Evolutionary conservation across 2,113 vertebrate species (phyloP).

Genomic region (Microtus oregoni): DNA sequence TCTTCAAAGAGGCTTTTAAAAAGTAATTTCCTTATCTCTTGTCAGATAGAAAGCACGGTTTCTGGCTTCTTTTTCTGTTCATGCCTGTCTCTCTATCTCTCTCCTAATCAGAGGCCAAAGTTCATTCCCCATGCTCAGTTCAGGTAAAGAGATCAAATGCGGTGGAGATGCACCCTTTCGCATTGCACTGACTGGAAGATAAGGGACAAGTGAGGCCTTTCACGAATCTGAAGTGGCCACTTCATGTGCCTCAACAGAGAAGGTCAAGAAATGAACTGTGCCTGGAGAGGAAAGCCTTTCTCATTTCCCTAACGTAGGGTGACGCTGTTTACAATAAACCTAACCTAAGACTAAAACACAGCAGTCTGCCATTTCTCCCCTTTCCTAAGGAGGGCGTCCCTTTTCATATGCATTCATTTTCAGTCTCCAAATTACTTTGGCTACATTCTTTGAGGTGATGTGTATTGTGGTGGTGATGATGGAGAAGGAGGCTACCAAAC

Average conservation of each 20-base stretch:
- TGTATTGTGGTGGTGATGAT: background rate
- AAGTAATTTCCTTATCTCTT: background rate
- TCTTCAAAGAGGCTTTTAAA: background rate
- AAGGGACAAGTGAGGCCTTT: conserved; percentile 1
- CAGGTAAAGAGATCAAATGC: background rate
- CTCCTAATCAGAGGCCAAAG: background rate
- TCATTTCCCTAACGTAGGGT: background rate
- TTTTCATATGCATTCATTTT: background rate
- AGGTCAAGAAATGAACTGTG: background rate
- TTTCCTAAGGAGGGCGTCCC: background rate
- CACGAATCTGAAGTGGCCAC: background rate
- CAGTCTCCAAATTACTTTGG: conserved; percentile 21
- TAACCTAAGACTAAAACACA: background rate
- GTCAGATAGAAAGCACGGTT: background rate
- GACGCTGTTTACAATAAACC: background rate
- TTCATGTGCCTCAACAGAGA: background rate
- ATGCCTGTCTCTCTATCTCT: background rate
- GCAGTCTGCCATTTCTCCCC: background rate
- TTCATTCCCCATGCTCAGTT: background rate
- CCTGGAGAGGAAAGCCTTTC: background rate
- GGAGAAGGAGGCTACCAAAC: background rate
- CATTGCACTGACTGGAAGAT: background rate
- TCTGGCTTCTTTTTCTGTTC: background rate
- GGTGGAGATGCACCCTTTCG: background rate
- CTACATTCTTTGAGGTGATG: background rate